Percentiles rank a stretch among this genome's conserved stretches.
phyloP scores from a whole-genome alignment of 2,888 invertebrate genomes.

The Hypercompe scribonia region DNA sequence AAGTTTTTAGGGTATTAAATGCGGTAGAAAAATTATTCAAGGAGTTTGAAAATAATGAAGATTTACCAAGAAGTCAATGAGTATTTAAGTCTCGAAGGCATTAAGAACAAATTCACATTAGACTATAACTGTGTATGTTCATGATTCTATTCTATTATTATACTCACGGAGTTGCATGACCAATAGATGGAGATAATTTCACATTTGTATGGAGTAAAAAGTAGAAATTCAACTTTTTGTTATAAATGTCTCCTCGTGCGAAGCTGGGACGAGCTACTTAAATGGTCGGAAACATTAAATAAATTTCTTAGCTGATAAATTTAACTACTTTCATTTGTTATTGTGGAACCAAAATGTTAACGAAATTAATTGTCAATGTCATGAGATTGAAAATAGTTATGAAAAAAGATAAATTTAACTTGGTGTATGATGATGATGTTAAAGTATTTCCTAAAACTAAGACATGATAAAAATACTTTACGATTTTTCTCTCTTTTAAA shows the following conservation, averaged over 20 bases:
- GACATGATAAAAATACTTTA: not conserved
- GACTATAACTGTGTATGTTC: too few species aligned
- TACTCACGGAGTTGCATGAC: too few species aligned
- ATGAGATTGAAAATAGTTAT: not conserved
- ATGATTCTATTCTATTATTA: too few species aligned
- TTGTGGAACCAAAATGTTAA: not conserved
- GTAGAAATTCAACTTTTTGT: not conserved
- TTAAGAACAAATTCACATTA: too few species aligned
- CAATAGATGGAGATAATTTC: too few species aligned
- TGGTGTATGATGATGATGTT: too few species aligned
- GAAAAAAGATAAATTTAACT: not conserved
- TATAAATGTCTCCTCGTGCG: not conserved
- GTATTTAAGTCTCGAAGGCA: too few species aligned
- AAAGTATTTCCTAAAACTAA: not conserved
- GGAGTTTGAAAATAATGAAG: not conserved
- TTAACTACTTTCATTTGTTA: not conserved
- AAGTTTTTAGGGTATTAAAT: not conserved
- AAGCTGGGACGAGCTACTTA: not conserved
- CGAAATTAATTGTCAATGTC: not conserved
- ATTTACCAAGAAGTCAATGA: not conserved
- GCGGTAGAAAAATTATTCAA: not conserved
- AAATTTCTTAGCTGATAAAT: not conserved
- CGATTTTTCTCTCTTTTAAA: not conserved
- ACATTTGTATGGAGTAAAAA: too few species aligned
- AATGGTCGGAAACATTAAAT: too few species aligned